Conservation (phyloP, 2,113 vertebrate genomes). For the Myxocyprinus asiaticus region DNA sequence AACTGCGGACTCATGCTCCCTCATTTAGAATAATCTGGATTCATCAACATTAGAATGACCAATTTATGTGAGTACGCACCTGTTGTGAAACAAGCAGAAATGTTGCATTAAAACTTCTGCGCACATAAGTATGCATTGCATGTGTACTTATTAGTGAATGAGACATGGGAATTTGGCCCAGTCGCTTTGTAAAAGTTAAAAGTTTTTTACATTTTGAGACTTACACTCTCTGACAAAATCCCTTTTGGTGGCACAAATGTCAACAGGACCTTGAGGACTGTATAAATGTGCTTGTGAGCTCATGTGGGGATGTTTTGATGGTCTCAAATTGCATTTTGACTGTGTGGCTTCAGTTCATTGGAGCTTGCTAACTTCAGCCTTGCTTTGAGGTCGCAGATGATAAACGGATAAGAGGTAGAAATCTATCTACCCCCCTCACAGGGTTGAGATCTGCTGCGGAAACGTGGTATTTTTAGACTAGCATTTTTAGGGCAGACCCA, state of each 20-base stretch:
- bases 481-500: not conserved
- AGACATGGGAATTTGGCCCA: not conserved
- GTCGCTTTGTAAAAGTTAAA: not conserved
- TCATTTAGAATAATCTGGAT: no score
- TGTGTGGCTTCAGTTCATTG: not conserved
- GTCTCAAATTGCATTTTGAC: constrained; percentile 23
- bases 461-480: not conserved
- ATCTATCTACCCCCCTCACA: not conserved
- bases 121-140: no score
- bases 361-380: constrained; percentile 23
- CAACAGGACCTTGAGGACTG: constrained; percentile 7
- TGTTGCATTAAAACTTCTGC: no score
- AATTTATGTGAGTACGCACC: no score
- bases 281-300: not conserved
- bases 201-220: not conserved
- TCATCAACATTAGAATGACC: no score
- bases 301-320: not conserved
- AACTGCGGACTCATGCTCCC: no score
- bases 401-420: constrained; percentile 19
- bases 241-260: not conserved
- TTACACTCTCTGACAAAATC: not conserved
- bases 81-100: no score
- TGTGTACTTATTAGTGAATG: no score
- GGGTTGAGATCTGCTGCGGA: not conserved
- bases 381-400: constrained; percentile 24